Evolutionary conservation across 2,888 invertebrate species (phyloP), one percentile per base, ranked within the genome.

Genomic region (Micropterix aruncella): DNA sequence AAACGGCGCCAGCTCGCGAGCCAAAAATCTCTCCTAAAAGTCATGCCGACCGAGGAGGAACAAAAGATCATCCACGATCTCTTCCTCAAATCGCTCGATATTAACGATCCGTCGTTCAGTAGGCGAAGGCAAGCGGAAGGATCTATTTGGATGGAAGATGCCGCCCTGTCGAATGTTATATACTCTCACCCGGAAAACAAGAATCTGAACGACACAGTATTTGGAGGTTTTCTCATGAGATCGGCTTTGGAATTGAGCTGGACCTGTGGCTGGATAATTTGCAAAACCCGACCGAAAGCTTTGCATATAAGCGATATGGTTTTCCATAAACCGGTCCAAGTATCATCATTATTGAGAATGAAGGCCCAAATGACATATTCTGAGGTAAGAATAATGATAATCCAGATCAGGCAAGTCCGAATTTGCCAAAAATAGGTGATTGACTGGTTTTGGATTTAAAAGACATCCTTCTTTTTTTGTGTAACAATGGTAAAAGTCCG

Each of bases 191-290:
- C 80, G 0, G 75, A 79, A 58, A 68, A 84, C 58, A 67, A 83
- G 40, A 87, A 87, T 61, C 64, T 83, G 41, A 83, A 84, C 55
- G 80, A 83, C 59, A 83, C 79, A 52, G 70, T 75, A 36, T 88
- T 88, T 60, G 88, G 88, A 43, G 88, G 88, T 0, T 87, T 79
- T 56, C 63, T 88, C 9, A 88, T 89, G 86, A 67, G 86, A 19
- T 74, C 77, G 51, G 86, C 85, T 0, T 65, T 75, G 43, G 87
- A 88, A 61, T 61, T 86, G 17, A 81, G 79, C 19, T 82, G 79
- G 76, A 73, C 78, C 1, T 71, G 75, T 50, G 77, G 77, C 2
- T 73, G 66, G 49, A 58, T 79, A 14, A 79, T 74, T 58, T 62
- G 70, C 73, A 74, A 73, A 51, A 62, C 63, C 16, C 67, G 75